These are phyloP conservation scores for Equus quagga DNA, from an alignment of 2,113 vertebrate species.

Conservation along the genomic window DNA sequence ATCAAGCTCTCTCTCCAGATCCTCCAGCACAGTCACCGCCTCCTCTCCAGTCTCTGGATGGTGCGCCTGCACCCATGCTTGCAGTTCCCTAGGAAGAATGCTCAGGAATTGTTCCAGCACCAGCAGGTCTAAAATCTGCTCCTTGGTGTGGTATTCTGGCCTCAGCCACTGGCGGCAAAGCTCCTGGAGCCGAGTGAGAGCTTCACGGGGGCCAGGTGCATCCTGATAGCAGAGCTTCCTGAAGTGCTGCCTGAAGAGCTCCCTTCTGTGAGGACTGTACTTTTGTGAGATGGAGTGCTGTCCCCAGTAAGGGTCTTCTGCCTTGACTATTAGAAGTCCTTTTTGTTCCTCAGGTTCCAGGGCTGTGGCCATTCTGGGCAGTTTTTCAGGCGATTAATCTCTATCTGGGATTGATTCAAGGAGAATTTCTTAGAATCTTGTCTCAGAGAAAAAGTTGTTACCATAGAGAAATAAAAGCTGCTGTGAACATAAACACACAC, in stretches of 20 bases:
- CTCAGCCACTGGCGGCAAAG: constrained; percentile 61
- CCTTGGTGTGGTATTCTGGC: constrained; percentile 64
- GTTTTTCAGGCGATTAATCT: background rate
- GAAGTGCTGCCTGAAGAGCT: constrained; percentile 55
- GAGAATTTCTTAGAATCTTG: background rate
- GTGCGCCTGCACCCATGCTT: constrained; percentile 57
- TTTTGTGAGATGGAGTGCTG: background rate
- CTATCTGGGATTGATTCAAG: background rate
- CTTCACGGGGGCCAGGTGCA: constrained; percentile 38
- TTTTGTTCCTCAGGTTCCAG: background rate
- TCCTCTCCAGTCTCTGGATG: constrained; percentile 63
- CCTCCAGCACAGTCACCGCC: constrained; percentile 33
- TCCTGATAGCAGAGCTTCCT: constrained; percentile 56
- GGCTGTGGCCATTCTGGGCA: constrained; percentile 45
- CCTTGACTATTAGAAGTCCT: background rate
- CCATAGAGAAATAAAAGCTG: background rate
- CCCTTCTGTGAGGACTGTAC: background rate
- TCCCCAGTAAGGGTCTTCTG: background rate
- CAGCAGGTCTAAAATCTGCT: constrained; percentile 68
- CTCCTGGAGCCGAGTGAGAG: constrained; percentile 36
- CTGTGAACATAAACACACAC: background rate
- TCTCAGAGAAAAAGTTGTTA: background rate
- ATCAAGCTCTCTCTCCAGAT: constrained; percentile 54
- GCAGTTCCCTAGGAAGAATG: constrained; percentile 63
- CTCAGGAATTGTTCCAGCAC: constrained; percentile 68